A percentile compares a stretch with the other conserved stretches of the same genome.
Evolutionary conservation across 2,888 invertebrate genomes (phyloP).

Genomic region (Pemphredon lugubris): DNA sequence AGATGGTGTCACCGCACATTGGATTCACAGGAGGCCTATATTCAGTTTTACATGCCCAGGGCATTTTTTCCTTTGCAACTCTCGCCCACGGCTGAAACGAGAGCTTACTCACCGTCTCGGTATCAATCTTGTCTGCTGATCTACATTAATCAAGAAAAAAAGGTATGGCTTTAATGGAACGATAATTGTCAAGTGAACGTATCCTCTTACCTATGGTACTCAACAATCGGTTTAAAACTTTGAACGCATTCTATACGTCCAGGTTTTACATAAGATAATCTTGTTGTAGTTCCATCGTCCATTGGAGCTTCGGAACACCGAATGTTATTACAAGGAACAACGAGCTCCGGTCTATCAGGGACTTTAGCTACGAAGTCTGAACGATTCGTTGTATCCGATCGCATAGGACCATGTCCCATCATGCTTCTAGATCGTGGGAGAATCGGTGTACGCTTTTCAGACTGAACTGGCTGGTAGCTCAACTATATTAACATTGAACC

Average conservation of each 20-base stretch:
- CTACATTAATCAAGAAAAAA: constrained; percentile 45
- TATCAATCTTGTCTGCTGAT: constrained; percentile 72
- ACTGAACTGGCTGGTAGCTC: constrained; percentile 75
- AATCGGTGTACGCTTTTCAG: constrained; percentile 72
- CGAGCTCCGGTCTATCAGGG: constrained; percentile 55
- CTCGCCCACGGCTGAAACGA: constrained; percentile 76
- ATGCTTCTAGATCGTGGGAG: constrained; percentile 70
- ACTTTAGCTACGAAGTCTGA: constrained; percentile 74
- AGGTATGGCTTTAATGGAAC: not conserved
- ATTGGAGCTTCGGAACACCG: constrained; percentile 69
- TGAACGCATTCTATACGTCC: constrained; percentile 63
- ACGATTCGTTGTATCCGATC: constrained; percentile 75
- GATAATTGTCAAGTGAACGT: not conserved
- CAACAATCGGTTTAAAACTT: constrained; percentile 74
- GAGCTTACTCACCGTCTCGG: constrained; percentile 76
- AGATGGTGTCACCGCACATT: constrained; percentile 73
- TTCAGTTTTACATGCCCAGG: constrained; percentile 71
- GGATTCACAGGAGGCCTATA: constrained; percentile 72
- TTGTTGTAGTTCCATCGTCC: constrained; percentile 73
- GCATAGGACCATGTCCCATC: constrained; percentile 73
- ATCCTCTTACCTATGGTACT: constrained; percentile 68
- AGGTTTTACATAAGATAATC: constrained; percentile 75
- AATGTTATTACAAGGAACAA: constrained; percentile 76
- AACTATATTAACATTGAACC: too few relatives aligned
- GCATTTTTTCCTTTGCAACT: constrained; percentile 67